phyloP scores from a whole-genome alignment of 2,888 invertebrate genomes.

The Allolobophora icterica region DNA sequence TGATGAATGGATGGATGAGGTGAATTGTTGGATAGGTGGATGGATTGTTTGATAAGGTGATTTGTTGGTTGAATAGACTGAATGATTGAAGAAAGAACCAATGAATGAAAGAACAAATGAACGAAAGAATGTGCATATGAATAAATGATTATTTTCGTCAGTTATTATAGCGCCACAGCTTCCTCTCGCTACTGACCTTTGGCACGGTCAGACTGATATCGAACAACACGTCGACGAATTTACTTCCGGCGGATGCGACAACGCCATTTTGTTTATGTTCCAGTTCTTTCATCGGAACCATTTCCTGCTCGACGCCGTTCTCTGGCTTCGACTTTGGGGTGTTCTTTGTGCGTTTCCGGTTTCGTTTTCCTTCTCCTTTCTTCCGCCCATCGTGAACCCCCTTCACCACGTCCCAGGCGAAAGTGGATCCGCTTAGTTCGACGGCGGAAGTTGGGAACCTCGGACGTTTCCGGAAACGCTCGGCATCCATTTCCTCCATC shows the following conservation, averaged over 20 bases:
- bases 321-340: neutral
- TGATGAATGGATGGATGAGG: too few relatives aligned
- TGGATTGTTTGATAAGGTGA: too few relatives aligned
- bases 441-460: neutral
- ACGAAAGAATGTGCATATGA: too few relatives aligned
- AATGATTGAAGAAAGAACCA: neutral
- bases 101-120: neutral
- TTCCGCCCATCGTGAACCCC: neutral
- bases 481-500: slow-evolving; percentile 34
- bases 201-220: neutral
- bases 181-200: neutral
- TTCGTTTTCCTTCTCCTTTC: neutral
- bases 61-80: neutral
- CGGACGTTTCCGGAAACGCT: neutral
- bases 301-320: neutral
- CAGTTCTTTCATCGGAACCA: neutral
- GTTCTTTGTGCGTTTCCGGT: neutral
- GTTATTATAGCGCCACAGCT: neutral
- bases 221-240: neutral
- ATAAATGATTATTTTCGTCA: too few relatives aligned
- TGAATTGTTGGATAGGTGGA: too few relatives aligned
- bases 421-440: slow-evolving; percentile 35
- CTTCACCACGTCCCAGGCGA: slow-evolving; percentile 29
- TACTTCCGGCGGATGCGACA: neutral
- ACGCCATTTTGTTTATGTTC: neutral